phyloP scores from a whole-genome alignment of 2,113 vertebrate species.

The Dasyornis broadbenti region DNA sequence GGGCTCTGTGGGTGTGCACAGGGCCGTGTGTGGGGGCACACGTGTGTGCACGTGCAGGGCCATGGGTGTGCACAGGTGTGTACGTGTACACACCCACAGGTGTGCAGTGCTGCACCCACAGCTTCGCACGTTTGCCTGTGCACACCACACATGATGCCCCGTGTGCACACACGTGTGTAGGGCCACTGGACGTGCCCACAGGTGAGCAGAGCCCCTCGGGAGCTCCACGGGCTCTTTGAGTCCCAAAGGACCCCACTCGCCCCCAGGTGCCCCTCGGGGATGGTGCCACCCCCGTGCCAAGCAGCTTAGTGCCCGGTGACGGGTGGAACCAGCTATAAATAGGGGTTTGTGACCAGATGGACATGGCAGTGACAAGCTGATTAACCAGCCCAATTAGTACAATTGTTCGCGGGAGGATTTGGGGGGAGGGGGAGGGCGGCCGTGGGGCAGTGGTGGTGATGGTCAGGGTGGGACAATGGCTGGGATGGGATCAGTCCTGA shows the following conservation, averaged over 20 bases:
- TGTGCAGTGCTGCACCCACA: background rate
- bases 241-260: background rate
- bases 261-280: background rate
- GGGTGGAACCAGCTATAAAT: slow-evolving; percentile 47
- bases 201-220: background rate
- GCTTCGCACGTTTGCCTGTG: background rate
- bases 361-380: slow-evolving; percentile 34
- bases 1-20: background rate
- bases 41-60: background rate
- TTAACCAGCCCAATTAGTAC: slow-evolving; percentile 61
- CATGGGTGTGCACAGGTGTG: background rate
- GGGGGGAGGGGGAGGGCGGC: background rate
- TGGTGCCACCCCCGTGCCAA: background rate
- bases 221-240: background rate
- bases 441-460: background rate
- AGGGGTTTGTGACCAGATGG: slow-evolving; percentile 47
- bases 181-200: background rate
- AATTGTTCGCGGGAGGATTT: slow-evolving; percentile 39
- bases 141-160: background rate
- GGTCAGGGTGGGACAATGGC: background rate
- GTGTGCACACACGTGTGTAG: background rate
- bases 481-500: background rate
- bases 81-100: background rate
- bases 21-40: background rate
- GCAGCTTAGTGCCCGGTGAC: slow-evolving; percentile 32